Evolutionary conservation across 1,140 invertebrate genomes (phyloP), one percentile per base, ranked within the genome.

Genomic region (Tetraneura akinire): DNA sequence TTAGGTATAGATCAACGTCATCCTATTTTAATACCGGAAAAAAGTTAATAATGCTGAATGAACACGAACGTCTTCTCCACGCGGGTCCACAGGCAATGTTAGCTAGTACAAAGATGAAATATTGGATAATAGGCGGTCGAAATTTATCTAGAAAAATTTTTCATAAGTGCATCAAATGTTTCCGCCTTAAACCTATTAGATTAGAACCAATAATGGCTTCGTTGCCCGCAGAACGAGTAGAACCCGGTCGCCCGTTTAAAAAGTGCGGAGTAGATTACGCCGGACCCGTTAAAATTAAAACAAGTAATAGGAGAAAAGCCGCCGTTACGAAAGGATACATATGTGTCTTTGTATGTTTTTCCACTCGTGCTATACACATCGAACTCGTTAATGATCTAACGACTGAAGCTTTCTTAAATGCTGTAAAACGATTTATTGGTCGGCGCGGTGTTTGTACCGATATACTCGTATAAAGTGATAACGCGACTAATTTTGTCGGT

Each of bases 401-500:
- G 4, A 82, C 83, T 37, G 82, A 83, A 53, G 51, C 82, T 21
- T 84, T 84, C 83, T 37, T 84, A 55, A 82, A 84, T 55, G 83
- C 85, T 11, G 81, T 87, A 18, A 81, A 83, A 64, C 57, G 85
- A n/a, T 55, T 87, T 87, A 81, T 76, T 13, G 55, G 81, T n/a
- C n/a, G n/a, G n/a, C n/a, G n/a, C n/a, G n/a, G n/a, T n/a, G n/a
- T n/a, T 13, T 83, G 85, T 23, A 18, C 81, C 11, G 11, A 82
- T 29, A 71, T 86, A 3, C 83, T 83, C 53, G n/a, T n/a, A n/a
- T n/a, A n/a, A n/a, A 84, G 81, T 32, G 86, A 87, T 82, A 85
- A 84, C 81, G 86, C 84, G 21, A 86, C 84, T 11, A 86, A 85
- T 81, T 86, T 87, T 82, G 82, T 85, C 5, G 85, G 85, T 51